A percentile compares a stretch with the other conserved stretches of the same genome.
Evolutionary conservation across 92 coral and sea anemone species (phyloP).

Genomic region (Parazoanthus atlanticus): DNA sequence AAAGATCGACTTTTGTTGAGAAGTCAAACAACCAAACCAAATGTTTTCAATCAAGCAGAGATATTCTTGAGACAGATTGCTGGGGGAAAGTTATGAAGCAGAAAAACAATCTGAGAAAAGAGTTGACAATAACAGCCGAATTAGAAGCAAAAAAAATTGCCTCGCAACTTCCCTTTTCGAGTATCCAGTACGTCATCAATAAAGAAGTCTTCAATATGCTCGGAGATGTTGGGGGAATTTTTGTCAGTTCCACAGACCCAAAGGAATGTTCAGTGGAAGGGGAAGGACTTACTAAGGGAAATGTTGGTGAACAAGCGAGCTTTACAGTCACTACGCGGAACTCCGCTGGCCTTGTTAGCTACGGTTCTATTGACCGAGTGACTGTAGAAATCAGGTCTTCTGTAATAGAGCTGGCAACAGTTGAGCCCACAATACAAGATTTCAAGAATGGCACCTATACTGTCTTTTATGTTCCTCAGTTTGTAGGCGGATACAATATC

Average conservation of each 20-base stretch:
- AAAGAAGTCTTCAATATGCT: conserved; percentile 23
- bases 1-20: background rate
- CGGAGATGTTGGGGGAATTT: conserved; percentile 32
- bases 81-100: conserved; percentile 33
- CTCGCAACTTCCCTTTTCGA: conserved; percentile 20
- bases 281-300: background rate
- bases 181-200: conserved; percentile 20
- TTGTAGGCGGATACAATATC: conserved; percentile 28
- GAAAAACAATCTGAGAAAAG: conserved; percentile 6
- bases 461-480: conserved; percentile 15
- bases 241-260: conserved; percentile 36
- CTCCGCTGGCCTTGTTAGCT: conserved; percentile 34
- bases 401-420: background rate
- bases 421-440: conserved; percentile 31
- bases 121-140: background rate
- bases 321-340: conserved; percentile 30
- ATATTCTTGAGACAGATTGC: conserved; percentile 33
- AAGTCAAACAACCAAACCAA: conserved; percentile 22
- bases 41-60: conserved; percentile 28
- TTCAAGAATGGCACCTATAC: conserved; percentile 32
- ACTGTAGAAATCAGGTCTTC: conserved; percentile 33
- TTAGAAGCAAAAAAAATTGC: background rate
- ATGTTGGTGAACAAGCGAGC: conserved; percentile 8
- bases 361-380: conserved; percentile 19
- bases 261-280: conserved; percentile 27